Evolutionary conservation across 2,113 vertebrate species (phyloP).

Genomic region (Campylomormyrus numenius): DNA sequence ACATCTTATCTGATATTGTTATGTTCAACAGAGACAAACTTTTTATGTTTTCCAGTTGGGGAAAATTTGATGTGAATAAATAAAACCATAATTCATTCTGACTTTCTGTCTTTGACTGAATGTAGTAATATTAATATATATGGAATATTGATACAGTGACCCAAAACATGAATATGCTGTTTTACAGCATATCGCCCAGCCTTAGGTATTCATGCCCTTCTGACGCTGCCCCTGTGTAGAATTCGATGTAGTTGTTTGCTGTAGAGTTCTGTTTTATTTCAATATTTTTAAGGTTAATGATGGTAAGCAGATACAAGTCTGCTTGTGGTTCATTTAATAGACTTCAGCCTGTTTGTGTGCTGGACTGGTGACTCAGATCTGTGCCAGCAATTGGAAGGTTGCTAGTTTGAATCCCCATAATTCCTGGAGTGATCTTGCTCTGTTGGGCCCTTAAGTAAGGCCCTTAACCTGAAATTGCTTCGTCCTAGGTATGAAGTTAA

Average conservation of each 20-base stretch:
- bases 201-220: not conserved
- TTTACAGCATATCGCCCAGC: not conserved
- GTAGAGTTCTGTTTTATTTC: not conserved
- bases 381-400: no score
- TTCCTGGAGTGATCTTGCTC: no score
- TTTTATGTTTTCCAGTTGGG: not conserved
- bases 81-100: not conserved
- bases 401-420: no score
- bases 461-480: no score
- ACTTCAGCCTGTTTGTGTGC: not conserved
- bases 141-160: not conserved
- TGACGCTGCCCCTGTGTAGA: not conserved
- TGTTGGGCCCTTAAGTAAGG: no score
- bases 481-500: no score
- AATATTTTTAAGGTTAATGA: not conserved
- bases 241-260: not conserved
- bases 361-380: no score
- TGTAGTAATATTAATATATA: not conserved
- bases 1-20: not conserved
- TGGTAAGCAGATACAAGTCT: not conserved
- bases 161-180: not conserved
- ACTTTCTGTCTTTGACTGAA: not conserved
- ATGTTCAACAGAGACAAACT: not conserved
- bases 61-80: not conserved
- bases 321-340: not conserved